Percentiles rank a stretch among this genome's conserved stretches.
phyloP scores from a whole-genome alignment of 53 echinoderm and acorn worm genomes.

The Luidia sarsii region DNA sequence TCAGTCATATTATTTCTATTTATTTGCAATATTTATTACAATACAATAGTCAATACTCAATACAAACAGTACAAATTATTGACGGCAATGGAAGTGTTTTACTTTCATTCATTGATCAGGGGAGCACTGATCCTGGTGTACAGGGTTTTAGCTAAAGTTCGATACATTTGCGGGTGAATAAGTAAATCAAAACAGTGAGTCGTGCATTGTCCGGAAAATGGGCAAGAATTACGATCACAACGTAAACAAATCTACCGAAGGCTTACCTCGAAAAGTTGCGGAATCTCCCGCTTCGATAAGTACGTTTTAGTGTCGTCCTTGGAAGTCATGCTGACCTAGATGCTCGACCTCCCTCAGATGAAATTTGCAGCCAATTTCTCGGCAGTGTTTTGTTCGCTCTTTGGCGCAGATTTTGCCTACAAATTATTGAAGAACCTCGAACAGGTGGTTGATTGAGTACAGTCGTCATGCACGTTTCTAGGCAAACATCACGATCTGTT shows the following conservation, averaged over 20 bases:
- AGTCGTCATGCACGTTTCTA: constrained; percentile 57
- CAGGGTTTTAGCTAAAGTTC: too few relatives aligned
- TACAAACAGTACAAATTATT: too few relatives aligned
- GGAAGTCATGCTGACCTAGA: constrained; percentile 66
- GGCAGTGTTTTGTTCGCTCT: neutral
- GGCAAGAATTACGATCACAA: neutral
- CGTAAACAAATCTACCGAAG: neutral
- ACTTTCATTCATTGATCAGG: too few relatives aligned
- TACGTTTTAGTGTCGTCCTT: constrained; percentile 90
- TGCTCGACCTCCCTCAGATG: neutral
- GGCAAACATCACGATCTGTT: constrained; percentile 21
- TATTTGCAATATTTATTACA: too few relatives aligned
- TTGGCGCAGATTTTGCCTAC: neutral
- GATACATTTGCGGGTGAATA: too few relatives aligned
- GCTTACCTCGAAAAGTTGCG: constrained; percentile 94
- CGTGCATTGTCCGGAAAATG: constrained; percentile 42
- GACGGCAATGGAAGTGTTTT: too few relatives aligned
- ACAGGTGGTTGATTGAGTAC: constrained; percentile 32
- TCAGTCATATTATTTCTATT: too few relatives aligned
- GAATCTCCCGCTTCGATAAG: constrained; percentile 86
- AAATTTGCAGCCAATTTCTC: constrained; percentile 20
- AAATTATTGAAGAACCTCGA: neutral
- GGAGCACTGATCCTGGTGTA: too few relatives aligned
- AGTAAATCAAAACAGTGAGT: too few relatives aligned
- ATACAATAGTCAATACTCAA: too few relatives aligned